A percentile compares a stretch with the other conserved stretches of the same genome.
phyloP scores from a whole-genome alignment of 2,113 vertebrate genomes.

The sheep (Ovis aries) region ARS-UI_Ramb_v3.0 NC_056073.1:10690001-10690500 shows the following conservation, averaged over 20 bases:
- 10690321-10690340: not conserved
- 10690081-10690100: not conserved
- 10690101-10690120: not conserved
- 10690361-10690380: accelerated
- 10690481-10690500: not conserved
- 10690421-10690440: accelerated
- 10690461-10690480: not conserved
- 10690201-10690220: not conserved
- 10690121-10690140: not conserved
- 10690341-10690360: not conserved
- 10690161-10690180: not conserved
- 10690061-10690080: not conserved
- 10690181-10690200: not conserved
- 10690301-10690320: not conserved
- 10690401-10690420: constrained; percentile 4
- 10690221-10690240: not conserved
- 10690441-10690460: not conserved
- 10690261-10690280: not conserved
- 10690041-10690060: not conserved
- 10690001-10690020: not conserved
- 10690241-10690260: not conserved
- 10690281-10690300: not conserved
- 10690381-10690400: not conserved
- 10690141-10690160: not conserved
- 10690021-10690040: not conserved